Percentiles rank a stretch among this genome's conserved stretches.
Evolutionary conservation across 2,888 invertebrate species (phyloP).

Genomic region (Alloscopus bannaensis): DNA sequence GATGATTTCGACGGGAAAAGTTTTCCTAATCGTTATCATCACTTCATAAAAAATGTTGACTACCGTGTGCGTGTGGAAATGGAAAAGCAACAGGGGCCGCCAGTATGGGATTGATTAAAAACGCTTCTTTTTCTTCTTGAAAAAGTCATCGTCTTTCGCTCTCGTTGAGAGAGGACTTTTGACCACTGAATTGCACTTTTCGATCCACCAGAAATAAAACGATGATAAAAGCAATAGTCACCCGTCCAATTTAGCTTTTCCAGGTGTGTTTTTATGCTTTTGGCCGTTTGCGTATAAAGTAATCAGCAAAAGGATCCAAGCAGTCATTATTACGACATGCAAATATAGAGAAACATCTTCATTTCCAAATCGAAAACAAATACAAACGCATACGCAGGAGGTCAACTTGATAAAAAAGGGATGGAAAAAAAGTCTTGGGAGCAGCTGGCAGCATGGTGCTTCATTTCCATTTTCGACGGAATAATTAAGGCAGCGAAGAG

Average conservation of each 20-base stretch:
- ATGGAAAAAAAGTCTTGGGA: constrained; percentile 23
- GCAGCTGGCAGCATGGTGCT: constrained; percentile 34
- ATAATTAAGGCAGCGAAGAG: constrained; percentile 7
- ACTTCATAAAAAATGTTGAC: not conserved
- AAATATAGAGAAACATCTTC: constrained; percentile 40
- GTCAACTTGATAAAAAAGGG: constrained; percentile 23
- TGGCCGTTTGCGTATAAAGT: constrained; percentile 15
- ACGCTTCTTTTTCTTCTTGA: not conserved
- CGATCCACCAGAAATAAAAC: not conserved
- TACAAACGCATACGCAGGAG: constrained; percentile 16
- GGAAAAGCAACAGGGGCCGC: constrained; percentile 36
- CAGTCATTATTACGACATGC: constrained; percentile 2
- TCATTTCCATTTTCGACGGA: constrained; percentile 12
- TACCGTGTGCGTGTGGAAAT: constrained; percentile 35
- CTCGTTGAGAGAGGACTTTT: too few relatives aligned
- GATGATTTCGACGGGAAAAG: not conserved
- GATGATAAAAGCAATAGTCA: constrained; percentile 1
- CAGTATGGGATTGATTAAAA: constrained; percentile 59
- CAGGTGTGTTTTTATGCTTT: not conserved
- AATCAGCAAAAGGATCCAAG: constrained; percentile 3
- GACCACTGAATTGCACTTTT: not conserved
- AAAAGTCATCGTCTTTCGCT: not conserved
- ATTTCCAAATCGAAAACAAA: not conserved
- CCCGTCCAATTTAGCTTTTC: constrained; percentile 27
- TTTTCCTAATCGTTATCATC: constrained; percentile 19